These are phyloP conservation scores for Temnothorax unifasciatus DNA, from an alignment of 2,888 invertebrate genomes.

Conservation along the genomic window DNA sequence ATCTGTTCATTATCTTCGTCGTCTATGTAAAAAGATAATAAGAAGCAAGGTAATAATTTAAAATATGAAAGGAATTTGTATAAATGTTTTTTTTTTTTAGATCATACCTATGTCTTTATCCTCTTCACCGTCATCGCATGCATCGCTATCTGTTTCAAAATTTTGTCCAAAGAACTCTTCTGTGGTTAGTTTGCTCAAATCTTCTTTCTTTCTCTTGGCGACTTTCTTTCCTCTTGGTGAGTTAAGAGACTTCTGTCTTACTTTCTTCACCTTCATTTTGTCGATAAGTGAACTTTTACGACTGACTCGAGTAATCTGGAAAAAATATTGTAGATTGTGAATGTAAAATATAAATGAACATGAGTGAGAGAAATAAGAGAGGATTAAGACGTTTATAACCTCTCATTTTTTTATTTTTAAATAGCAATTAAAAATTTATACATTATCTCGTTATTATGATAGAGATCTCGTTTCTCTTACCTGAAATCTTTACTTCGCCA, in stretches of 20 bases:
- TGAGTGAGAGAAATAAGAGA: background rate
- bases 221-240: background rate
- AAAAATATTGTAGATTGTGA: background rate
- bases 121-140: slow-evolving; percentile 52
- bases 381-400: background rate
- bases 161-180: slow-evolving; percentile 79
- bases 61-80: background rate
- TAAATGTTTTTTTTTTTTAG: background rate
- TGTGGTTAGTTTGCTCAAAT: slow-evolving; percentile 71
- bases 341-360: background rate
- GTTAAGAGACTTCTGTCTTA: background rate
- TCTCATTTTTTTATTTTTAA: background rate
- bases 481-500: background rate
- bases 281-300: background rate
- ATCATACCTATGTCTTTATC: slow-evolving; percentile 21
- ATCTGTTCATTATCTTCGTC: slow-evolving; percentile 42
- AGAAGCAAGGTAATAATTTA: background rate
- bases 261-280: slow-evolving; percentile 59
- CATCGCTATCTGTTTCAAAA: slow-evolving; percentile 62
- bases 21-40: background rate
- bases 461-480: background rate
- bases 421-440: background rate
- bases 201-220: slow-evolving; percentile 66
- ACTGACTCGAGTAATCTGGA: background rate
- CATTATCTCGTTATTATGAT: background rate